phyloP scores from a whole-genome alignment of 2,113 vertebrate genomes.

The Callopanchax toddi region DNA sequence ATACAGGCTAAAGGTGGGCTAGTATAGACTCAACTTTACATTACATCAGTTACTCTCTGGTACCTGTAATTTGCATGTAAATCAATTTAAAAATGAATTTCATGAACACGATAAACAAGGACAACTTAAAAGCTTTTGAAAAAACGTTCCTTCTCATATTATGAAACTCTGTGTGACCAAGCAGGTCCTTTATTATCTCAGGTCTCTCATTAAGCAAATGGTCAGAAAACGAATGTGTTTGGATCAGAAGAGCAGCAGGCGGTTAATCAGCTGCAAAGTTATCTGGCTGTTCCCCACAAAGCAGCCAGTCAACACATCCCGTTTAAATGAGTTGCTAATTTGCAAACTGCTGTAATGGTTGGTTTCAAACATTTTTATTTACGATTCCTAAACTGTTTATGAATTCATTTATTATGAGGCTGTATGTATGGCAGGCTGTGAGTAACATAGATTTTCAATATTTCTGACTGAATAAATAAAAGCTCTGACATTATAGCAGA shows the following conservation, averaged over 20 bases:
- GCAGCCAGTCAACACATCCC: neutral
- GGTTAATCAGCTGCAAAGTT: constrained; percentile 17
- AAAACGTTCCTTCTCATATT: neutral
- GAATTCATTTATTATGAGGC: neutral
- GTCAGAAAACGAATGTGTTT: neutral
- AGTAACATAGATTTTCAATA: neutral
- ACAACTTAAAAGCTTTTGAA: neutral
- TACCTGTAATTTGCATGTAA: neutral
- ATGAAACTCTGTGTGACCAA: neutral
- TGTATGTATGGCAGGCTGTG: neutral
- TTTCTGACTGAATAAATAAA: neutral
- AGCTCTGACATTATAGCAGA: neutral
- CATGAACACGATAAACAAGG: neutral
- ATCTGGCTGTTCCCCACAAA: neutral
- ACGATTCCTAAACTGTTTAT: neutral
- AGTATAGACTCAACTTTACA: too few relatives aligned
- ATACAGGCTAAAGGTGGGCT: too few relatives aligned
- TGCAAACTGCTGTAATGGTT: neutral
- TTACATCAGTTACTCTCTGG: too few relatives aligned
- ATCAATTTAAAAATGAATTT: neutral
- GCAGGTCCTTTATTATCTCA: constrained; percentile 19
- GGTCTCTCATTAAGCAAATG: constrained; percentile 7
- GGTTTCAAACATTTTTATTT: neutral
- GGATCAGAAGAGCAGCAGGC: neutral
- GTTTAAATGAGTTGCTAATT: neutral